Evolutionary conservation across 1,140 invertebrate species (phyloP), one percentile per base, ranked within the genome.

Genomic region (Drosophila leontia): DNA sequence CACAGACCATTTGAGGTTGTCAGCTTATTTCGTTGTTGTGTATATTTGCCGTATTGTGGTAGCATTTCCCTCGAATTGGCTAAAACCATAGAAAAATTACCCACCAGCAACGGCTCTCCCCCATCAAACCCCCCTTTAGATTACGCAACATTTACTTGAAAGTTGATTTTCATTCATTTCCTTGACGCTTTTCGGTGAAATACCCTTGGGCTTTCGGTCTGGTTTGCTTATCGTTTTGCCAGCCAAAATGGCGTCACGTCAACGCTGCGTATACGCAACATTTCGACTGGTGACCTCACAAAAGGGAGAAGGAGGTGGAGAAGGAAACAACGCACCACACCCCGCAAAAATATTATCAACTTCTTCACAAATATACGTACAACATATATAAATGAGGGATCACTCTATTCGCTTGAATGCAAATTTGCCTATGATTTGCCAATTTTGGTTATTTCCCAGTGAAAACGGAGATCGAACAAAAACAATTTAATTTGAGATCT

Each of bases 91-190:
- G 67, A 37, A 72, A 23, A 60, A 17, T 29, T 19, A 12, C 19
- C 55, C 15, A 26, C 26, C 12, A 32, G 29, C 34, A 12, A 35
- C 2, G 1, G 17, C 32, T 29, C 32, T 48, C 3, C 13, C 47
- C 47, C 7, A 23, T 7, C 8, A 23, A 23, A 23, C 15, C 13
- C 48, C 48, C 39, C 37, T 34, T 71, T 67, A 63, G 84, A 88
- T 87, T 87, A 84, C 84, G 84, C 85, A 87, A 87, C 79, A 63
- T 61, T 84, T 68, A 87, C 76, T 86, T 80, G 59, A 80, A 87
- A 80, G 56, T 58, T 77, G 61, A 76, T 60, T 83, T 86, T 80
- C 71, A 80, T 88, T 88, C 67, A 83, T 67, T 88, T 83, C 53
- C 63, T 78, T 78, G 75, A 39, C 59, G 67, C 41, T 75, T 58